These are phyloP conservation scores for Nyctalus aviator DNA, from an alignment of 2,797 vertebrate species.

Conservation along the genomic window DNA sequence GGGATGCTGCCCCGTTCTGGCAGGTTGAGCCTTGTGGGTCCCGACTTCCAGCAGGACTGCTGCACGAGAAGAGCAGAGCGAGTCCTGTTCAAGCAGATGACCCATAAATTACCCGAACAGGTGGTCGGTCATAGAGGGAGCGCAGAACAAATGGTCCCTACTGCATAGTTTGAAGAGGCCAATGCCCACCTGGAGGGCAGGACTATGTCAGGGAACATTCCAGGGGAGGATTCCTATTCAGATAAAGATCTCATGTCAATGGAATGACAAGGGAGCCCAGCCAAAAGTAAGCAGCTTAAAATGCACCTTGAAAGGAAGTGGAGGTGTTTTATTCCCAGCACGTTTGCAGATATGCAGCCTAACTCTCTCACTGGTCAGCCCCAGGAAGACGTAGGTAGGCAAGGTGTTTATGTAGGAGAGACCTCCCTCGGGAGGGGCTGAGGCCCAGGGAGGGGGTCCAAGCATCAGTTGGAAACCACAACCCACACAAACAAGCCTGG, in stretches of 20 bases:
- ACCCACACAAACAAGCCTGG: background rate
- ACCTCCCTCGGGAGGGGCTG: background rate
- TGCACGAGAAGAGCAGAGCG: background rate
- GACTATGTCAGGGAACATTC: slow-evolving; percentile 14
- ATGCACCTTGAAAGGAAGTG: slow-evolving; percentile 62
- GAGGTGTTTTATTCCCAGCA: background rate
- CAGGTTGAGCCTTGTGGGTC: slow-evolving; percentile 34
- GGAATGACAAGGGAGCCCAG: slow-evolving; percentile 1
- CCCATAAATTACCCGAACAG: slow-evolving; percentile 39
- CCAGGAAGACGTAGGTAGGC: background rate
- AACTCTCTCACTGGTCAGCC: background rate
- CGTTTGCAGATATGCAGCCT: background rate
- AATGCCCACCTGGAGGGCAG: background rate
- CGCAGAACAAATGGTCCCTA: background rate
- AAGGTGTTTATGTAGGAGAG: background rate
- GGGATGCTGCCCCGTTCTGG: slow-evolving; percentile 68
- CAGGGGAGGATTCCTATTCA: slow-evolving; percentile 58
- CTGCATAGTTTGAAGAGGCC: background rate
- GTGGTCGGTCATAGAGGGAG: slow-evolving; percentile 52
- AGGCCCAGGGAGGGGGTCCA: background rate
- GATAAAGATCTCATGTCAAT: slow-evolving; percentile 61
- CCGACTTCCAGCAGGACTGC: slow-evolving; percentile 59
- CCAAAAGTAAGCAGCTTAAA: slow-evolving; percentile 63
- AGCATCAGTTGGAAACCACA: background rate
- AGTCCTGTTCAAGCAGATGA: slow-evolving; percentile 2